Percentiles rank a stretch among this genome's conserved stretches.
Evolutionary conservation across 2,113 vertebrate species (phyloP).

Genomic region (Pongo pygmaeus): DNA sequence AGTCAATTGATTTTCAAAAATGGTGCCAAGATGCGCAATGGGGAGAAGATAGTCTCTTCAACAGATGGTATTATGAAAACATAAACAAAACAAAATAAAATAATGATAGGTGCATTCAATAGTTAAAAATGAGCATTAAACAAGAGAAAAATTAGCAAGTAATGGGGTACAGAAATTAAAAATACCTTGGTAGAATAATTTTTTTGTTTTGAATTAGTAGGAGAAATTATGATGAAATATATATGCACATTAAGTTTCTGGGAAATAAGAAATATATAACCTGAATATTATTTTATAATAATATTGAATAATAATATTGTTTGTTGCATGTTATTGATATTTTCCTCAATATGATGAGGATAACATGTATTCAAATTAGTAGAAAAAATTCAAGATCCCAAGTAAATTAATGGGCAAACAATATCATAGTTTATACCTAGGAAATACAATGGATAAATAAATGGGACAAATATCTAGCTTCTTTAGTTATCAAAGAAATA

Average conservation of each 20-base stretch:
- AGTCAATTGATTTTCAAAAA: neutral
- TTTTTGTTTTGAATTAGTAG: constrained; percentile 7
- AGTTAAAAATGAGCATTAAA: neutral
- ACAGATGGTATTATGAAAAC: neutral
- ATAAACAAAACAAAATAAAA: neutral
- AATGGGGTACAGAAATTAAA: neutral
- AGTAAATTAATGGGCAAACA: neutral
- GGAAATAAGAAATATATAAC: neutral
- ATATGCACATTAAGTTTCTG: neutral
- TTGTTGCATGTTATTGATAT: neutral
- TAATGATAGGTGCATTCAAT: neutral
- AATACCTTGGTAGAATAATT: neutral
- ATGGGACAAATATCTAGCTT: neutral
- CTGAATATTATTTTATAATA: neutral
- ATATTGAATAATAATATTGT: neutral
- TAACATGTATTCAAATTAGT: neutral
- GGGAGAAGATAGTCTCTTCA: neutral
- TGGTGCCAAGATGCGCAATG: neutral
- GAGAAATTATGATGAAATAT: neutral
- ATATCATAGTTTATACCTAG: neutral
- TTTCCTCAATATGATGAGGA: neutral
- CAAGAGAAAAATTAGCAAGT: neutral
- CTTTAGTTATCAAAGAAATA: neutral
- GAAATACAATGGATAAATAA: neutral
- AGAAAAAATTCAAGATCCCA: neutral